Evolutionary conservation across 2,113 vertebrate species (phyloP), one percentile per base, ranked within the genome.

Genomic region (Microtus pennsylvanicus): DNA sequence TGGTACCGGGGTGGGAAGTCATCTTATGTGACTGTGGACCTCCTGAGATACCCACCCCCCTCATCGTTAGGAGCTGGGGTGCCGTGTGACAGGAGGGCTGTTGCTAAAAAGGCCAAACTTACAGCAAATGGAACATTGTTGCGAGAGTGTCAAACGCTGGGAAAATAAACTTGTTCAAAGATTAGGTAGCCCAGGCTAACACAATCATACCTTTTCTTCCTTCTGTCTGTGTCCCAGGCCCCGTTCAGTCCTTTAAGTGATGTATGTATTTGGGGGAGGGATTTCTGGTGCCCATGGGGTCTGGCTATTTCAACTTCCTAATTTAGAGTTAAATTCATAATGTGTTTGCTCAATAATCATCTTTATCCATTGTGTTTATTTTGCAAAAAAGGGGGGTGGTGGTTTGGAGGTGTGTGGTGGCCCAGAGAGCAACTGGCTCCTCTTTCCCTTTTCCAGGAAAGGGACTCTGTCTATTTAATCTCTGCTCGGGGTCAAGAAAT

Each of bases 91-190:
- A 86, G 96, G 86, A 83, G 80, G 74, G 87, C 95, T 76, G 90
- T 94, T 93, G 97, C 94, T 95, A 89, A 42, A 94, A 96, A 97
- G 97, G 96, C 93, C 74, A 97, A 92, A 97, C 95, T 95, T 96
- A 94, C 95, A 97, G 90, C 90, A 97, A 89, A 69, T 2, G 26
- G 90, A 86, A 52, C 91, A 90, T 95, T 93, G 94, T 92, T 94
- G 81, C 67, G 86, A 89, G 90, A 83, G 88, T 93, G 95, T 93
- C 95, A 97, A 95, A 98, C 92, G 93, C 52, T 72, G 93, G 93
- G 93, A 96, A 95, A 95, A 95, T 91, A 87, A 87, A 69, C n/a
- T 11, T 89, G 74, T 95, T 55, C 88, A 67, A 58, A 63, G 85
- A 87, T 65, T 35, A 35, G 93, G 67, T 61, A 55, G 38, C 65